Base-by-base conservation (phyloP, 2,797 vertebrate species). In the Synaphobranchus kaupii region DNA sequence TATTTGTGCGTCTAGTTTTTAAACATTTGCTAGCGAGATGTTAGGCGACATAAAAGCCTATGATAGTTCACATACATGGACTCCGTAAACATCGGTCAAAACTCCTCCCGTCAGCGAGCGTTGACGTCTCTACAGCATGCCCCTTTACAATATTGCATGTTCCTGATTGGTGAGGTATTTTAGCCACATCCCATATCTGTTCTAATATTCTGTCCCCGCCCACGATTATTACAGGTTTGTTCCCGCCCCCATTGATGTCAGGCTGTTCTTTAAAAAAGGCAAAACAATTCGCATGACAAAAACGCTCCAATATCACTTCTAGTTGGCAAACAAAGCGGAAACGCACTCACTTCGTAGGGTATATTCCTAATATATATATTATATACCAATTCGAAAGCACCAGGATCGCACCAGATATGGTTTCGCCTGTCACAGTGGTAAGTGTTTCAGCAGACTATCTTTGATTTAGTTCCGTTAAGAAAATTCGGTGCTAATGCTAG, bases 371-470 rank as follows among this genome's bases (percentile, higher is more conserved):
- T 66, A 78, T 31, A 76, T 17, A 22, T 85, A 4, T 63, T 85
- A 39, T 39, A 39, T 2, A 39, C 3, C 39, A 39, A 47, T 60
- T 81, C 58, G 54, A 20, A 48, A 50, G 20, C 66, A 78, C 31
- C 50, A 68, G 82, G 39, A 88, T 85, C 73, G 84, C 86, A 84
- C 89, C 88, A 90, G 94, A 87, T 48, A 97, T 97, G 96, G 96
- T 97, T 88, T 97, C 96, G 83, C 96, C 96, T 66, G 96, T 95
- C 13, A 96, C 96, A 50, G 96, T 97, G 93, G 96, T 97, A 89
- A 95, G 96, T 94, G 86, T 52, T 56, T 22, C 66, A 15, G 56
- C 20, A 58, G 56, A 63, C 56, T 85, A 17, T 78, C 44, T 25
- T 63, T 31, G 71, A 13, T 73, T 73, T 84, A 13, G 52, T 48